phyloP scores from a whole-genome alignment of 2,113 vertebrate genomes.

The Pantherophis guttatus region DNA sequence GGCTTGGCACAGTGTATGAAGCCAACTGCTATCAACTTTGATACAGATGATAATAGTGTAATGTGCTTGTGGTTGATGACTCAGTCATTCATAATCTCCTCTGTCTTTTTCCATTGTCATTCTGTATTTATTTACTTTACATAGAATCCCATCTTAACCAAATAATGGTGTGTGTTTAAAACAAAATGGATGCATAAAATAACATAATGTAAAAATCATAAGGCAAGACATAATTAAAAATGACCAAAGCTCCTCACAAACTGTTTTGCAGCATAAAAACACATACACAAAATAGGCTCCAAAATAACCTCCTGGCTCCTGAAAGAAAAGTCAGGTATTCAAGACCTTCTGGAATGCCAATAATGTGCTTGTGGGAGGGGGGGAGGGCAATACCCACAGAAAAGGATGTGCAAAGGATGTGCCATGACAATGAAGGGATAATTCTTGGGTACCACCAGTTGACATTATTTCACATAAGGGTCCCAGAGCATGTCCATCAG shows the following conservation, averaged over 20 bases:
- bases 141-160: not conserved
- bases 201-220: not conserved
- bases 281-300: not conserved
- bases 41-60: not conserved
- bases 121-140: not conserved
- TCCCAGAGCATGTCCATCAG: not conserved
- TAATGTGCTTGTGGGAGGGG: not conserved
- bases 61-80: not conserved
- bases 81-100: not conserved
- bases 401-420: not conserved
- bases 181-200: not conserved
- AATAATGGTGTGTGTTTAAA: not conserved
- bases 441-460: not conserved
- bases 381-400: not conserved
- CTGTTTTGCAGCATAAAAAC: not conserved
- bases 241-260: not conserved
- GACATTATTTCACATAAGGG: not conserved
- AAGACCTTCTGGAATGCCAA: not conserved
- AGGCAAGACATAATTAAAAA: not conserved
- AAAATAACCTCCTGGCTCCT: not conserved
- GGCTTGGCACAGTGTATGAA: not conserved
- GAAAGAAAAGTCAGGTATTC: not conserved
- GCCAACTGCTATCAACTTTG: not conserved
- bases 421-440: not conserved
- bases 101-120: not conserved